phyloP scores from a whole-genome alignment of 1,140 invertebrate genomes.

The Drosophila tropicalis region DNA sequence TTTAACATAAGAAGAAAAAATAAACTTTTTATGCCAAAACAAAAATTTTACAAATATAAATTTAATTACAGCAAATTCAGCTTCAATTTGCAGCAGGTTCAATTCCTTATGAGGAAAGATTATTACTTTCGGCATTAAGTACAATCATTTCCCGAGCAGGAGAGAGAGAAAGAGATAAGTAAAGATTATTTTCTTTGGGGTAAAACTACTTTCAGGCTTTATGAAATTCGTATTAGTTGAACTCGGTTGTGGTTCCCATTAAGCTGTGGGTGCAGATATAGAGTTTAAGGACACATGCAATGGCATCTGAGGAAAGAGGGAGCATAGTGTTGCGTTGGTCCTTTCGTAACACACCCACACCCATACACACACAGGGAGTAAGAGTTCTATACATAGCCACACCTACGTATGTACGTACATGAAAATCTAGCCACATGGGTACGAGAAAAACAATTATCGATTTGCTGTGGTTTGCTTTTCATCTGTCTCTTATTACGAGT shows the following conservation, averaged over 20 bases:
- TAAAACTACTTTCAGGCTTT: constrained; percentile 6
- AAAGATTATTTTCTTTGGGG: neutral
- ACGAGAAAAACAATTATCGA: constrained; percentile 16
- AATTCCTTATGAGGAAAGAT: neutral
- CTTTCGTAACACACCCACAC: neutral
- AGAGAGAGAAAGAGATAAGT: neutral
- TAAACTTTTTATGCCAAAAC: neutral
- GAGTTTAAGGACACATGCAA: neutral
- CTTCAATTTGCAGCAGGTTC: neutral
- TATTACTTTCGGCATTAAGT: neutral
- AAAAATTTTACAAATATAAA: constrained; percentile 3
- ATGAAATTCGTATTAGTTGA: constrained; percentile 5
- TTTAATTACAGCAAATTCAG: neutral
- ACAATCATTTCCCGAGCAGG: neutral
- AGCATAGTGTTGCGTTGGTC: neutral
- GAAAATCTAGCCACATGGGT: neutral
- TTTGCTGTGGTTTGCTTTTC: constrained; percentile 2
- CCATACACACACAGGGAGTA: neutral
- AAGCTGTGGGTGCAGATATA: too few relatives aligned
- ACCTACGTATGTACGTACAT: neutral
- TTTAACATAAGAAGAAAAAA: neutral
- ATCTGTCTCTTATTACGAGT: neutral
- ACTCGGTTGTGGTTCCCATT: neutral
- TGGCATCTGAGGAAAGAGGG: neutral
- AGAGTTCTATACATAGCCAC: constrained; percentile 1